Evolutionary conservation across 2,888 invertebrate species (phyloP), one percentile per base, ranked within the genome.

Genomic region (Patella caerulea): DNA sequence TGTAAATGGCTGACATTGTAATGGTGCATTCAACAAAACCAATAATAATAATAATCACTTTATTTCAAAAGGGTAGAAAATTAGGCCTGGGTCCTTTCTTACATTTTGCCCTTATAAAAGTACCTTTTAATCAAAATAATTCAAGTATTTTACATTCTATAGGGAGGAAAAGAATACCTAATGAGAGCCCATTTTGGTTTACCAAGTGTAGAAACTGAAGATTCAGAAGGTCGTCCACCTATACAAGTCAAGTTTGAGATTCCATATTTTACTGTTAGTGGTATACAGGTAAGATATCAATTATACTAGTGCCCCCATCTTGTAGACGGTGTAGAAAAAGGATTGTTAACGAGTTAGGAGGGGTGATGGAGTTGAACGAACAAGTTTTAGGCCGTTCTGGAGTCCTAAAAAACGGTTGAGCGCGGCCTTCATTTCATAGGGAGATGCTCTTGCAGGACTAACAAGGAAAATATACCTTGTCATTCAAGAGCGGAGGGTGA

Each of bases 191-290:
- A 99, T 91, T 99, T 99, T 92, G 98, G 98, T 0, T 92, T 99
- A 79, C 99, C 99, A 0, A 98, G 98, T 82, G 98, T 99, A 2
- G 96, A 96, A 89, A 95, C 96, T 87, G 98, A 98, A 90, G 98
- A 98, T 86, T 93, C 95, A 0, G 98, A 99, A 92, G 98, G 98
- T 0, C 97, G 96, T 91, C 98, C 99, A 71, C 99, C 99, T 0
- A 99, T 99, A 85, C 97, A 98, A 93, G 98, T 99, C 3, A 98
- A 98, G 92, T 99, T 99, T 93, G 99, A 99, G 93, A 99, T 99
- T 87, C 99, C 99, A 0, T 99, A 99, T 91, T 99, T 99, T 89
- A 99, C 99, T 0, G 99, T 99, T 55, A 98, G 98, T 52, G 99
- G 99, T 56, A 98, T 99, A 88, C 99, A 99, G 94, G 97, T 97